Base-by-base conservation (phyloP, 2,797 vertebrate genomes). In the Bradypodion ventrale region DNA sequence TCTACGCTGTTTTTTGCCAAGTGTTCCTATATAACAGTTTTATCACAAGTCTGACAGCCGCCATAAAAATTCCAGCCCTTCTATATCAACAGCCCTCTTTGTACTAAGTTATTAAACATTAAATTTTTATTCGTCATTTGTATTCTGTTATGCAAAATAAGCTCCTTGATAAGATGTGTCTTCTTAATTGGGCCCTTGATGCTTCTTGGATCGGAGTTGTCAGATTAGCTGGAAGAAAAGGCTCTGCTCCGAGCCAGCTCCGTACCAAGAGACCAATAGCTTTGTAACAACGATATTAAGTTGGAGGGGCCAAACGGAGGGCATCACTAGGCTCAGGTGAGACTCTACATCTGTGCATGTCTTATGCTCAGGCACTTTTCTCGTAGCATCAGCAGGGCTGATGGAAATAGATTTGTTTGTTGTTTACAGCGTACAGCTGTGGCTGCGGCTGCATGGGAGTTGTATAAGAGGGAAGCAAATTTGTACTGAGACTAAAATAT, bases 121-220 rank as follows among this genome's bases (percentile, higher is more conserved):
- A 97, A 96, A 96, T 96, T 97, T 96, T 96, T 97, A 97, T 96
- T 96, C 95, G 96, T 98, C 97, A 97, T 97, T 96, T 97, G 96
- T 97, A 97, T 97, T 97, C 96, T 95, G 96, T 97, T 97, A 97
- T 97, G 97, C 97, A 97, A 97, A 97, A 97, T 97, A 97, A 97
- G 97, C 97, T 97, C 96, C 96, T 97, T 97, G 97, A 97, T 97
- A 97, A 97, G 96, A 97, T 97, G 96, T 97, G 96, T 97, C 96
- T 97, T 97, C 96, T 96, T 98, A 98, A 98, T 98, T 98, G 97
- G 97, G 96, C 97, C 97, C 97, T 95, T 95, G 97, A 97, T 97
- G 97, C 96, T 96, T 97, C 96, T 98, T 97, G 97, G 96, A 96
- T 97, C 91, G 93, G 95, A 96, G 96, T 97, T 97, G 97, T 97